phyloP scores from a whole-genome alignment of 2,888 invertebrate genomes.

The Tetragnatha montana region DNA sequence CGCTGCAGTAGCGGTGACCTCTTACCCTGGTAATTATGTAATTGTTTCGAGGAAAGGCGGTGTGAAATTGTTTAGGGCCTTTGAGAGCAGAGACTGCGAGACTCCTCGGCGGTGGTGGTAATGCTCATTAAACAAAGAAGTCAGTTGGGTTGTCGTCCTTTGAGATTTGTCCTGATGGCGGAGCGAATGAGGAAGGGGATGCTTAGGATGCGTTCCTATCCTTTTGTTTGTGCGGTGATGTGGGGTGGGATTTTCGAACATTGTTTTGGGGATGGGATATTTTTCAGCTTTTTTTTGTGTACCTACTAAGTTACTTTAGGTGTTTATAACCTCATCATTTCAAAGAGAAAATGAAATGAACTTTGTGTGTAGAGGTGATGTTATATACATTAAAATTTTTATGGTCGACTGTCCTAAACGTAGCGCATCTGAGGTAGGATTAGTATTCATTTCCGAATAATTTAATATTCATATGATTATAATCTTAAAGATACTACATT shows the following conservation, averaged over 20 bases:
- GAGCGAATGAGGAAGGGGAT: not conserved
- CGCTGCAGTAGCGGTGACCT: not conserved
- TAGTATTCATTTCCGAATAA: no score
- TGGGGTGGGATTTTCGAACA: not conserved
- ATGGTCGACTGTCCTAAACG: no score
- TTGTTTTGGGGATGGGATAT: not conserved
- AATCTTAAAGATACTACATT: no score
- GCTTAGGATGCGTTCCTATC: not conserved
- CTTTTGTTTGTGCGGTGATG: not conserved
- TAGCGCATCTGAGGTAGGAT: no score
- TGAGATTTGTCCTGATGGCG: not conserved
- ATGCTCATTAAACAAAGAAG: conserved; percentile 39
- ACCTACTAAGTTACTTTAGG: no score
- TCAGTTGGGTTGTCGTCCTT: conserved; percentile 1
- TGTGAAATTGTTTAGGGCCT: conserved; percentile 47
- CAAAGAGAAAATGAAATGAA: no score
- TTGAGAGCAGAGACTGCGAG: not conserved
- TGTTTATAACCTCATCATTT: no score
- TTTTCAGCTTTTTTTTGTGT: not conserved
- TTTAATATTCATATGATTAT: no score
- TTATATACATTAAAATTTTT: no score
- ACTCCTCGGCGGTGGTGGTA: not conserved
- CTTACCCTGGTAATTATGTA: conserved; percentile 48
- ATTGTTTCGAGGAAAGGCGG: conserved; percentile 40
- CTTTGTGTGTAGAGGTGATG: no score